phyloP scores from a whole-genome alignment of 2,888 invertebrate genomes.

The Lumbricus terrestris region DNA sequence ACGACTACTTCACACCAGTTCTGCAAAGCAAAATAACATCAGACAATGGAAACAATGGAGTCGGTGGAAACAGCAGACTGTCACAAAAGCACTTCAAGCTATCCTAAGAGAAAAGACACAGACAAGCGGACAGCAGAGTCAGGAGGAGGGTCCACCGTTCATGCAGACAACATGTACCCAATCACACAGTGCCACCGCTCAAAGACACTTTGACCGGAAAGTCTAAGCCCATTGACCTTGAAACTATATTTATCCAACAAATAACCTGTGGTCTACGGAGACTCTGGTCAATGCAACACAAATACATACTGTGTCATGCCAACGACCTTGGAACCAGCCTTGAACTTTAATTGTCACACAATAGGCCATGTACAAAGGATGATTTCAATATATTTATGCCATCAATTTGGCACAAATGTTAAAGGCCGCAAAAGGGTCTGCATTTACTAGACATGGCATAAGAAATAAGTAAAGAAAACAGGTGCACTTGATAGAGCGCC shows the following conservation, averaged over 20 bases:
- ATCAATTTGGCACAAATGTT: background rate
- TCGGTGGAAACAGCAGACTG: background rate
- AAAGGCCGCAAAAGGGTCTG: background rate
- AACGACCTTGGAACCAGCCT: background rate
- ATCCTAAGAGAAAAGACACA: no score
- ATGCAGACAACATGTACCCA: no score
- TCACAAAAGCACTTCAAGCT: background rate
- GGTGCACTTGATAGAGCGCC: no score
- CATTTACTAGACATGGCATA: no score
- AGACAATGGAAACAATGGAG: background rate
- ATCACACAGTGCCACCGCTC: no score
- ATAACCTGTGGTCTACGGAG: background rate
- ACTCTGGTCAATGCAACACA: background rate
- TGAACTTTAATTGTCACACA: background rate
- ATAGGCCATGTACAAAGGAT: background rate
- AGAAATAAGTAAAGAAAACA: no score
- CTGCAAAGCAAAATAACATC: background rate
- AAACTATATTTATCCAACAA: background rate
- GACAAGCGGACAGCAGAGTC: background rate
- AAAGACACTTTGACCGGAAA: background rate
- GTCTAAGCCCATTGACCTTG: background rate
- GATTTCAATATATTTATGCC: background rate
- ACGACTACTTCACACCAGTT: background rate
- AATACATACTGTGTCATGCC: background rate
- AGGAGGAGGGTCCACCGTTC: background rate